phyloP scores from a whole-genome alignment of 2,113 vertebrate species.

The Clarias magur region DNA sequence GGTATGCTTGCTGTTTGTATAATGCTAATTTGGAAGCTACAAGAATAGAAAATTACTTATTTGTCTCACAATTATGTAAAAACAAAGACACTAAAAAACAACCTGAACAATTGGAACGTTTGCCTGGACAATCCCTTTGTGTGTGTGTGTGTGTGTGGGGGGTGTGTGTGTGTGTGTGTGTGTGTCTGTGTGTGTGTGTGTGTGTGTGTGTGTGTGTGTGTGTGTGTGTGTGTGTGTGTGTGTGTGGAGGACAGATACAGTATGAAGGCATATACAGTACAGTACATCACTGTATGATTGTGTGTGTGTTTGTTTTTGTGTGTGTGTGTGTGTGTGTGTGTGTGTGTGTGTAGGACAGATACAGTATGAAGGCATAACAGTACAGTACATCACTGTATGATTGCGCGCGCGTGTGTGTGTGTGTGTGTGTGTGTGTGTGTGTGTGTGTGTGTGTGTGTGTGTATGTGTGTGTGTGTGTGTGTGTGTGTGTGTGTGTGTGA shows the following conservation, averaged over 20 bases:
- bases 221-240: no score
- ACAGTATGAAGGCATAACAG: no score
- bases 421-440: no score
- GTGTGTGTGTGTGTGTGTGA: no score
- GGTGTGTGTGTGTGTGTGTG: no score
- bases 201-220: no score
- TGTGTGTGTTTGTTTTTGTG: slow-evolving; percentile 16
- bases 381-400: neutral
- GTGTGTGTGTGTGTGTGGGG: no score
- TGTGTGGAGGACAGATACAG: no score
- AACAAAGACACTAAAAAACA: neutral
- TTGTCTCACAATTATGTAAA: neutral
- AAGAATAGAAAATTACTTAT: neutral
- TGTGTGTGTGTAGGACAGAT: slow-evolving; percentile 3
- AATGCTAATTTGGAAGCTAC: neutral
- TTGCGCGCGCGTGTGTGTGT: no score
- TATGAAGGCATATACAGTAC: slow-evolving; percentile 15
- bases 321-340: slow-evolving; percentile 11
- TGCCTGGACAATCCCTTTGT: no score
- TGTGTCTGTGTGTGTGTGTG: no score
- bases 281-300: slow-evolving; percentile 8
- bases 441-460: slow-evolving; percentile 16
- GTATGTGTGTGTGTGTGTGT: slow-evolving; percentile 1
- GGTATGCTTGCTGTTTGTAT: neutral
- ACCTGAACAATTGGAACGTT: neutral